Conservation (phyloP, 2,113 vertebrate species). For the Clarias batrachus region DNA sequence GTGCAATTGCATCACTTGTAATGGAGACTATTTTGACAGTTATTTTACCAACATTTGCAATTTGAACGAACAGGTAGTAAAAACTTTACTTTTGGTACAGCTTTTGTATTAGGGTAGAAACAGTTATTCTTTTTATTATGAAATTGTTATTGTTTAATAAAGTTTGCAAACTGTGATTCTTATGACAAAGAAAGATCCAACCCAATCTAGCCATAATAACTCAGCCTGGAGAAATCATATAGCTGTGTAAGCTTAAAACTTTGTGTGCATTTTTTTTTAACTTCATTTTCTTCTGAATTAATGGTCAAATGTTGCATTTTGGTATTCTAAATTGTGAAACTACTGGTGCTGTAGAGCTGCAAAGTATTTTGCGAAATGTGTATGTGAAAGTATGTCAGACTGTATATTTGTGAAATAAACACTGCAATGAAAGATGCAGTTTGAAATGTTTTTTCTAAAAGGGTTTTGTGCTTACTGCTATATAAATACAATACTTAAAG, state of each 20-base stretch:
- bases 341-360: slow-evolving; percentile 56
- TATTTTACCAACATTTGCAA: too few relatives aligned
- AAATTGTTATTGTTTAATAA: neutral
- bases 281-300: neutral
- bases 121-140: neutral
- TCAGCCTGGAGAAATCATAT: neutral
- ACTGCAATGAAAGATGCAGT: slow-evolving; percentile 12
- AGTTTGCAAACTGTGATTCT: slow-evolving; percentile 10
- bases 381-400: slow-evolving; percentile 53
- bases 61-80: too few relatives aligned
- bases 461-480: neutral
- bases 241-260: neutral
- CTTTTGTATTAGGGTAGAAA: neutral
- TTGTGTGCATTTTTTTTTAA: neutral
- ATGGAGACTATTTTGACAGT: too few relatives aligned
- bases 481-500: neutral
- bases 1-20: too few relatives aligned
- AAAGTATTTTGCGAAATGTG: slow-evolving; percentile 59
- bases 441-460: slow-evolving; percentile 23
- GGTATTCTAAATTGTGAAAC: slow-evolving; percentile 9
- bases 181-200: slow-evolving; percentile 1
- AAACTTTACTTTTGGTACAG: too few relatives aligned
- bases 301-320: neutral
- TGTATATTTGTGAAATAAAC: slow-evolving; percentile 57
- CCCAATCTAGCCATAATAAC: neutral